These are phyloP conservation scores for Chloroceryle aenea DNA, from an alignment of 2,113 vertebrate species.

Conservation along the genomic window DNA sequence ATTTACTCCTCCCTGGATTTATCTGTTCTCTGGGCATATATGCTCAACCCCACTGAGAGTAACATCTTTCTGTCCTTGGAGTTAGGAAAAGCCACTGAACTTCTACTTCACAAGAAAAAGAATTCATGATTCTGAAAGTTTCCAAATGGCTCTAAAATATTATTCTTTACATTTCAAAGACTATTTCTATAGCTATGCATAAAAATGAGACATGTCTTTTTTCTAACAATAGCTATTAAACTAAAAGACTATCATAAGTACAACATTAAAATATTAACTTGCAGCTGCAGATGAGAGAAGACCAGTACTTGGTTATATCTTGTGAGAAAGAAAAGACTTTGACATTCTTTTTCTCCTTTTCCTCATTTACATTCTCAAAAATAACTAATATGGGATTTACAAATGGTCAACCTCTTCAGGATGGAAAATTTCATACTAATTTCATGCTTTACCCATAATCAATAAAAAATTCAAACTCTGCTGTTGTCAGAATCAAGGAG, in stretches of 20 bases:
- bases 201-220: neutral
- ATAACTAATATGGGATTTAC: neutral
- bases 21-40: constrained; percentile 20
- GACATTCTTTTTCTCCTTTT: neutral
- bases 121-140: neutral
- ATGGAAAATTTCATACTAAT: neutral
- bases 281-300: neutral
- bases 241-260: neutral
- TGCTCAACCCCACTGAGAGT: constrained; percentile 11
- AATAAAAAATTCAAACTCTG: neutral
- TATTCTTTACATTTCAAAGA: neutral
- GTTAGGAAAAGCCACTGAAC: constrained; percentile 8
- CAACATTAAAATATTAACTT: neutral
- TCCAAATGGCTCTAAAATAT: neutral
- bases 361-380: neutral
- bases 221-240: neutral
- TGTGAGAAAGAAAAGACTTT: neutral
- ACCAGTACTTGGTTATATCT: neutral
- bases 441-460: neutral
- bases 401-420: neutral
- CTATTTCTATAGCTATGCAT: neutral
- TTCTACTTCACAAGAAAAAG: neutral
- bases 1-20: constrained; percentile 40
- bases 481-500: neutral
- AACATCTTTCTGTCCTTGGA: constrained; percentile 39